Percentiles rank a stretch among this genome's conserved stretches.
phyloP scores from a whole-genome alignment of 2,113 vertebrate species.

The Cyprinus carpio region DNA sequence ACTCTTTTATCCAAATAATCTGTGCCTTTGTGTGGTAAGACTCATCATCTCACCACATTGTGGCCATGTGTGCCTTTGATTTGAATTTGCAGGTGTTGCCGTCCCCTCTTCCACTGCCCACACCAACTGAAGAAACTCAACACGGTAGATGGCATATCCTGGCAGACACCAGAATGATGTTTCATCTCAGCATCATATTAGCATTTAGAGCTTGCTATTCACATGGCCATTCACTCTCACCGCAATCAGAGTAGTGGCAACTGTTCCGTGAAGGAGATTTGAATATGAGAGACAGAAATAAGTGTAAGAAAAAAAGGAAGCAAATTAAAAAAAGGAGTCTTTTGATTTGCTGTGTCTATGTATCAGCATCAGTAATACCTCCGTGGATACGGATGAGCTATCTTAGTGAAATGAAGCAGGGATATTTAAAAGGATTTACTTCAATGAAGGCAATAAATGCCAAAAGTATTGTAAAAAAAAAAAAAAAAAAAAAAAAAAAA shows the following conservation, averaged over 20 bases:
- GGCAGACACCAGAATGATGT: constrained; percentile 12
- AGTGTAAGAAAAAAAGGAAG: not conserved
- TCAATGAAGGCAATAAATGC: too few relatives aligned
- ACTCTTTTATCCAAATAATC: constrained; percentile 13
- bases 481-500: too few relatives aligned
- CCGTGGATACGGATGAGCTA: not conserved
- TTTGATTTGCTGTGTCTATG: not conserved
- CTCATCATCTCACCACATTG: constrained; percentile 9
- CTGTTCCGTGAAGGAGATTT: constrained; percentile 58
- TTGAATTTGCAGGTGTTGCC: constrained; percentile 44
- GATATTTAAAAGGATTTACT: not conserved
- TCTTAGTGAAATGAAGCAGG: not conserved
- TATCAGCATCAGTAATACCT: not conserved
- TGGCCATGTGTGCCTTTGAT: constrained; percentile 41
- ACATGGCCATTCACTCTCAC: constrained; percentile 32
- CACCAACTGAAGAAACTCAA: constrained; percentile 15
- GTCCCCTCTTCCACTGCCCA: constrained; percentile 3
- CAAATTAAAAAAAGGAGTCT: not conserved
- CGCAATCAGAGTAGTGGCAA: constrained; percentile 45
- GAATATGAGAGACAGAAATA: not conserved
- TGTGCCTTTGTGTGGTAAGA: not conserved
- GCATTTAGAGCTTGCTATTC: constrained; percentile 35
- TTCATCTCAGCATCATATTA: constrained; percentile 34
- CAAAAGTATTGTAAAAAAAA: too few relatives aligned
- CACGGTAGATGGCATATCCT: constrained; percentile 33